phyloP scores from a whole-genome alignment of 1,140 invertebrate species.

The Neoseiulus cucumeris region DNA sequence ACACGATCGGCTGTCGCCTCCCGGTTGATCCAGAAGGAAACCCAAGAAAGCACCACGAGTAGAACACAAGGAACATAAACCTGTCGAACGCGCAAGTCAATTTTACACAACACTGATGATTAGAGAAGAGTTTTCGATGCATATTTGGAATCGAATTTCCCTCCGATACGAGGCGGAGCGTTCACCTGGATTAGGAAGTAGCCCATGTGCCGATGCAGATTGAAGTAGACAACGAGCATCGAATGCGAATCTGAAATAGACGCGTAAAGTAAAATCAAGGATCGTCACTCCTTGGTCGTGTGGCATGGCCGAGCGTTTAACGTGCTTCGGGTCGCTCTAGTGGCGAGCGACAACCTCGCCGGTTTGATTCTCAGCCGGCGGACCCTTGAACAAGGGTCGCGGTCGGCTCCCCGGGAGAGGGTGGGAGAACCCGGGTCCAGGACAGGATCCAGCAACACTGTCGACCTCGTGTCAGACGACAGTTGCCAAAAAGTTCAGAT shows the following conservation, averaged over 20 bases:
- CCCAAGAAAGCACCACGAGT: slow-evolving; percentile 84
- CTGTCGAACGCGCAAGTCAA: slow-evolving; percentile 40
- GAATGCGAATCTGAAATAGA: slow-evolving; percentile 23
- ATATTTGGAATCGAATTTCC: too few relatives aligned
- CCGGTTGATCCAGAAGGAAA: slow-evolving; percentile 88
- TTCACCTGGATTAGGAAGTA: slow-evolving; percentile 38
- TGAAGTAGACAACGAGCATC: slow-evolving; percentile 31
- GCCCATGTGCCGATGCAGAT: slow-evolving; percentile 32
- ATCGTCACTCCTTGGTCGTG: neutral
- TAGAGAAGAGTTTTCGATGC: too few relatives aligned
- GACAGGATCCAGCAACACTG: too few relatives aligned
- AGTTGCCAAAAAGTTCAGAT: too few relatives aligned
- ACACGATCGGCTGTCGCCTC: slow-evolving; percentile 77
- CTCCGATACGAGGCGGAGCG: slow-evolving; percentile 17
- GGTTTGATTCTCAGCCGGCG: too few relatives aligned
- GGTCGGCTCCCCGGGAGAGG: too few relatives aligned
- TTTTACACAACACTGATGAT: too few relatives aligned
- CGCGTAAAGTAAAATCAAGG: neutral
- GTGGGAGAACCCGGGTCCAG: too few relatives aligned
- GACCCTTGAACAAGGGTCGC: too few relatives aligned
- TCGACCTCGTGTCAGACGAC: too few relatives aligned
- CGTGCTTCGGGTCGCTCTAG: neutral
- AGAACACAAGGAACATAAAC: slow-evolving; percentile 74
- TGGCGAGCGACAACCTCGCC: too few relatives aligned
- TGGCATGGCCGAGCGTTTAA: slow-evolving; percentile 11